Conservation (phyloP, 2,113 vertebrate genomes). For the Melanocharis versteri region DNA sequence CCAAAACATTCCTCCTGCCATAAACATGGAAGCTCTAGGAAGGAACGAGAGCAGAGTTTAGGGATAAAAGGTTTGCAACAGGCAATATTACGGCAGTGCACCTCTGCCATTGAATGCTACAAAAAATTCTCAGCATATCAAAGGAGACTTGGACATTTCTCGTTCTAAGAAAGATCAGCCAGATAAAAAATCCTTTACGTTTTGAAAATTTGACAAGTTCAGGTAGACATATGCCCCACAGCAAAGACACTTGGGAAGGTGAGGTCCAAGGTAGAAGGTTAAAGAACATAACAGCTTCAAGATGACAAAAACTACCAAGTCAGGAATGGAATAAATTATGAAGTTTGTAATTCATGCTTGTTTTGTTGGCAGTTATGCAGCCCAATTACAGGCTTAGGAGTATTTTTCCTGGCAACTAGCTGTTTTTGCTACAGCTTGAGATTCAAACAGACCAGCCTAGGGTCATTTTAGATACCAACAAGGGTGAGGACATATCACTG, state of each 20-base stretch:
- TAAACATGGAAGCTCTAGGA: background rate
- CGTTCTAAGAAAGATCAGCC: background rate
- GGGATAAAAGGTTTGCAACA: background rate
- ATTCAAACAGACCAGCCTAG: background rate
- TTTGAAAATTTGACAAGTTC: background rate
- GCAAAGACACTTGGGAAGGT: background rate
- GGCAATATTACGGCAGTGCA: fast-evolving
- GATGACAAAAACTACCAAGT: background rate
- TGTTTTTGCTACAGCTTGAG: background rate
- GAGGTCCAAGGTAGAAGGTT: background rate
- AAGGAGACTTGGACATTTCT: background rate
- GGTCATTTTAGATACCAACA: background rate
- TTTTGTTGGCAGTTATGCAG: background rate
- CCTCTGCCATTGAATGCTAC: background rate
- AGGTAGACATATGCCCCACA: background rate
- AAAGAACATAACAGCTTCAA: background rate
- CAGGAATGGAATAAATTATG: background rate
- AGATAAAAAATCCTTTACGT: background rate
- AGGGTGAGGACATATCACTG: background rate
- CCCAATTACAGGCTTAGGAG: background rate
- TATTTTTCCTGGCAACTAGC: constrained; percentile 4
- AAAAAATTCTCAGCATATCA: background rate
- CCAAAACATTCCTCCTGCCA: background rate
- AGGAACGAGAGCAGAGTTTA: background rate
- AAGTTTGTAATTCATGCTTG: background rate